Evolutionary conservation across 2,888 invertebrate species (phyloP), one percentile per base, ranked within the genome.

Genomic region (Tenthredo distinguenda): DNA sequence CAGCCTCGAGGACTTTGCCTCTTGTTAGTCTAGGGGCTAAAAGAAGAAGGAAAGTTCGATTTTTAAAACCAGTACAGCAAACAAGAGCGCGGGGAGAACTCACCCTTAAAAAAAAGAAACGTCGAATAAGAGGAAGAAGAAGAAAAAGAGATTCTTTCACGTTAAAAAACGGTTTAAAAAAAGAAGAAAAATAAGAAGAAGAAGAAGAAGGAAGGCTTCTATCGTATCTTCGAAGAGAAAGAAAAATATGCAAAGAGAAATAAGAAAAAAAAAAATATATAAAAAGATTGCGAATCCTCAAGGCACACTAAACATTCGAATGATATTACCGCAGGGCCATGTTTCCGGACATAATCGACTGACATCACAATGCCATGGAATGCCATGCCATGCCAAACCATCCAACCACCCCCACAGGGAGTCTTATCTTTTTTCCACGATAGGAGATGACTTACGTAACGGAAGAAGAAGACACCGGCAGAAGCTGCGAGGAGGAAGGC

Each of bases 381-480:
- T 55, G 18, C 50, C 50, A 15, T 15, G 3, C 15, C 47, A 47
- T 15, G 4, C 15, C 47, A 47, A 5, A 37, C 10, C 31, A 34
- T n/a, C 72, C 9, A 72, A 26, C 40, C 15, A 12, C 68, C 34
- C 18, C 68, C 68, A 34, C 68, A 10, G 18, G 68, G 31, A 68
- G 34, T 43, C 74, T 74, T 74, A 74, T 74, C 74, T 74, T 21
- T 74, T 10, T 47, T 21, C 4, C 26, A 21, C 74, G 40, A 74
- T 74, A 74, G 40, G 9, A 74, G 74, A 74, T 74, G 74, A 74
- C 74, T 74, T 74, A 74, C 74, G 74, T 43, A 74, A 74, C 74
- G 74, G 74, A 74, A 74, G 74, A n/a, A 15, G 43, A 21, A 74
- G 26, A 31, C 58, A 50, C 21, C n/a, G 9, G 58, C 15, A 31